Conservation (phyloP, 2,113 vertebrate genomes). For the Trogon melanurus region DNA sequence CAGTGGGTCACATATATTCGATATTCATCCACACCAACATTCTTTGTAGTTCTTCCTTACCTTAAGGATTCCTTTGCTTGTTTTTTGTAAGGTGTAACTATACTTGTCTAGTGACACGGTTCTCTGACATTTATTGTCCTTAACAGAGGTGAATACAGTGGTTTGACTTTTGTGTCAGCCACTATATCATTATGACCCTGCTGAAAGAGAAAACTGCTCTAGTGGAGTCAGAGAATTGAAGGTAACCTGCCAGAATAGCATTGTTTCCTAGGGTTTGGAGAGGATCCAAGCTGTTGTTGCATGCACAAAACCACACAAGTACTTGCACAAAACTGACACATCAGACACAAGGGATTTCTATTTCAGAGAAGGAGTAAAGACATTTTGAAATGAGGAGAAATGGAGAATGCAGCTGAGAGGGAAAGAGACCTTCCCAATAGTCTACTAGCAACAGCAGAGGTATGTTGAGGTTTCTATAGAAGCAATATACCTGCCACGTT, state of each 20-base stretch:
- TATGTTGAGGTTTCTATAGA: neutral
- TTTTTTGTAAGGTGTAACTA: neutral
- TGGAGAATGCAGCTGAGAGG: neutral
- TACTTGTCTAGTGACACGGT: neutral
- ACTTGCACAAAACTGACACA: neutral
- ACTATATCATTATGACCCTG: neutral
- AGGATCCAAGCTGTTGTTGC: neutral
- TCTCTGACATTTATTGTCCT: neutral
- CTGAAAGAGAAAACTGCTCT: neutral
- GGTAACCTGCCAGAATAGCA: neutral
- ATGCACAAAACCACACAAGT: neutral
- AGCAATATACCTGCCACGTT: neutral
- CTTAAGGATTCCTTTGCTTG: neutral
- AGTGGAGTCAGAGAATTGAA: neutral
- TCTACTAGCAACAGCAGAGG: neutral
- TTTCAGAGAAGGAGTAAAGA: neutral
- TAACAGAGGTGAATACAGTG: neutral
- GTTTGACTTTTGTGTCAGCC: neutral
- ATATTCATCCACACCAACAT: accelerated
- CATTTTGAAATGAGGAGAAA: neutral
- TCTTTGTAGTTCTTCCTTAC: neutral
- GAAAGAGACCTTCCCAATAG: neutral
- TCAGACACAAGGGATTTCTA: neutral
- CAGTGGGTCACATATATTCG: neutral
- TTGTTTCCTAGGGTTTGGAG: neutral